Conservation (phyloP, 92 coral and sea anemone genomes). For the Ricordea florida region DNA sequence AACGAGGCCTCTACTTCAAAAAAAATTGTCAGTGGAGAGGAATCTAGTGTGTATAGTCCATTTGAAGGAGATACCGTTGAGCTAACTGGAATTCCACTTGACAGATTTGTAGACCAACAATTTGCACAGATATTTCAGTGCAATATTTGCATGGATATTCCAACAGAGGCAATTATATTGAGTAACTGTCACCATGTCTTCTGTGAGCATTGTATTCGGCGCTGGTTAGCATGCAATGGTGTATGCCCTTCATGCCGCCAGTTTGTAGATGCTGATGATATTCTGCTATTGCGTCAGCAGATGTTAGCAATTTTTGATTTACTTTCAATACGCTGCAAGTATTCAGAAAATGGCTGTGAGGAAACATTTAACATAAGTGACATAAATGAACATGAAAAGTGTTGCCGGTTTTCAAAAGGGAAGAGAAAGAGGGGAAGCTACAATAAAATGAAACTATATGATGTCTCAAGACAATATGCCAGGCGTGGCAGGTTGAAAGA, state of each 20-base stretch:
- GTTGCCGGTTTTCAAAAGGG: slow-evolving; percentile 8
- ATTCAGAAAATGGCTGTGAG: slow-evolving; percentile 22
- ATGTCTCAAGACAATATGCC: slow-evolving; percentile 21
- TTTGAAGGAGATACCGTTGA: slow-evolving; percentile 20
- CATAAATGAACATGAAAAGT: not conserved
- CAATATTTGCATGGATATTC: slow-evolving; percentile 11
- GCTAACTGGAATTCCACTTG: slow-evolving; percentile 27
- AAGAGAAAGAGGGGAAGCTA: slow-evolving; percentile 25
- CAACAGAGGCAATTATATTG: not conserved
- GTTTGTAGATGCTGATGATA: not conserved
- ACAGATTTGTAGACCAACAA: slow-evolving; percentile 19
- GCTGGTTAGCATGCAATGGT: slow-evolving; percentile 27
- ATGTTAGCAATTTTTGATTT: slow-evolving; percentile 24
- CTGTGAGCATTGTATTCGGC: slow-evolving; percentile 11
- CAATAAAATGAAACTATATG: slow-evolving; percentile 19
- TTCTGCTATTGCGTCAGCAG: slow-evolving; percentile 8
- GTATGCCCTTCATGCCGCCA: slow-evolving; percentile 28
- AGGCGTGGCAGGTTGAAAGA: not conserved
- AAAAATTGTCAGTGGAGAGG: no score
- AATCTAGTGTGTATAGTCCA: not conserved
- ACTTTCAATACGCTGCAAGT: slow-evolving; percentile 7
- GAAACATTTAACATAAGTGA: not conserved
- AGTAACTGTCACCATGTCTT: slow-evolving; percentile 21
- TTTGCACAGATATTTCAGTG: slow-evolving; percentile 46
- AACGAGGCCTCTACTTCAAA: no score